Conservation (phyloP, 2,888 invertebrate genomes). For the Pollenia amentaria region DNA sequence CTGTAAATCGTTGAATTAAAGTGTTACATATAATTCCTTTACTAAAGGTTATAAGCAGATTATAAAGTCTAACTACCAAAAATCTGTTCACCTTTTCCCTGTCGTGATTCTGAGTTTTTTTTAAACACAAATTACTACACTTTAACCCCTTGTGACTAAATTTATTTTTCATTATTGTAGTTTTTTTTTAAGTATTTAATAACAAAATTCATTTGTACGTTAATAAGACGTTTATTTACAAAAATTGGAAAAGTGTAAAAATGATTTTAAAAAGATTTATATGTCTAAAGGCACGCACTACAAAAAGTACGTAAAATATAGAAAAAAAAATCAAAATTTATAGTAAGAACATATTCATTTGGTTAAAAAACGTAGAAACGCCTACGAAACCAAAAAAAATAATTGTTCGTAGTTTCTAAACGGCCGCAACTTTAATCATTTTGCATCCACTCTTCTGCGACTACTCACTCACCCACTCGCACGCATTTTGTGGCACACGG, state of each 20-base stretch:
- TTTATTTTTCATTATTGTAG: not conserved
- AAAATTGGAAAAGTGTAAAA: slow-evolving; percentile 27
- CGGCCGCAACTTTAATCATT: slow-evolving; percentile 22
- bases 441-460: slow-evolving; percentile 20
- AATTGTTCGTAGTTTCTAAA: not conserved
- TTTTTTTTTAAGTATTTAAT: slow-evolving; percentile 39
- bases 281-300: slow-evolving; percentile 10
- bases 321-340: slow-evolving; percentile 41
- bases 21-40: too few relatives aligned
- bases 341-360: slow-evolving; percentile 58
- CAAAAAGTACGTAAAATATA: slow-evolving; percentile 19
- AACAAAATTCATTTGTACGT: slow-evolving; percentile 41
- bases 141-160: not conserved
- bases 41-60: too few relatives aligned
- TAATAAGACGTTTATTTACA: slow-evolving; percentile 6
- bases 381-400: slow-evolving; percentile 34
- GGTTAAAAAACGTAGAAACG: slow-evolving; percentile 48
- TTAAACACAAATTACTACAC: not conserved
- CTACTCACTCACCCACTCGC: not conserved
- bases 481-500: not conserved
- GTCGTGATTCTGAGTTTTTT: too few relatives aligned
- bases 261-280: slow-evolving; percentile 23
- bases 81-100: too few relatives aligned
- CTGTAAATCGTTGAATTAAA: too few relatives aligned
- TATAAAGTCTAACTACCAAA: too few relatives aligned